phyloP scores from a whole-genome alignment of 2,888 invertebrate genomes.

The Coleophora flavipennella region DNA sequence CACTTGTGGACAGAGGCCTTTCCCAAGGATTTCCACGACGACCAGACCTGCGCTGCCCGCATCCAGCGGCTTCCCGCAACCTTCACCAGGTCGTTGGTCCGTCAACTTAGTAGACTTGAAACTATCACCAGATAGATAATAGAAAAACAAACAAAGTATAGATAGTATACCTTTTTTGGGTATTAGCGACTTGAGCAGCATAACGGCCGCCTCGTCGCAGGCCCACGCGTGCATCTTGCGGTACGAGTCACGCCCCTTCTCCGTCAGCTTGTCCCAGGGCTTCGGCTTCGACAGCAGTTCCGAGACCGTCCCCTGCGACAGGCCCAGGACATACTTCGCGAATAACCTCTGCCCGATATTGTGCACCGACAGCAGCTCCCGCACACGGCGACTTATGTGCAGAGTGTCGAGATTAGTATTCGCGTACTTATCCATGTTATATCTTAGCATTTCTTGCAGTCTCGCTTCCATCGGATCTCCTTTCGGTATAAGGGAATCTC shows the following conservation, averaged over 20 bases:
- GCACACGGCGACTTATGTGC: conserved; percentile 92
- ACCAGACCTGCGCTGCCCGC: too few relatives aligned
- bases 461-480: conserved; percentile 95
- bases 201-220: conserved; percentile 96
- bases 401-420: conserved; percentile 95
- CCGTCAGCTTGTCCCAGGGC: conserved; percentile 99
- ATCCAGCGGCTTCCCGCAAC: too few relatives aligned
- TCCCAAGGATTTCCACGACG: too few relatives aligned
- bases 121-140: too few relatives aligned
- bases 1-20: too few relatives aligned
- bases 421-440: conserved; percentile 97
- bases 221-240: conserved; percentile 99
- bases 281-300: conserved; percentile 99
- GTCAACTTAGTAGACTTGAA: too few relatives aligned
- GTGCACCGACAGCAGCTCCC: conserved; percentile 95
- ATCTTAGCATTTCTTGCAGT: conserved; percentile 92
- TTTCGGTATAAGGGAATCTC: conserved; percentile 93
- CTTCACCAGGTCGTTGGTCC: too few relatives aligned
- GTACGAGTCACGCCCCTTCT: conserved; percentile 99
- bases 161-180: conserved; percentile 90
- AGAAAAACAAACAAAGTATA: not conserved
- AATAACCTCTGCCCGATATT: conserved; percentile 99
- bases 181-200: conserved; percentile 97
- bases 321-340: conserved; percentile 97
- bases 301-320: conserved; percentile 98